Evolutionary conservation across 2,113 vertebrate genomes (phyloP), one percentile per base, ranked within the genome.

Genomic region (Carassius gibelio): DNA sequence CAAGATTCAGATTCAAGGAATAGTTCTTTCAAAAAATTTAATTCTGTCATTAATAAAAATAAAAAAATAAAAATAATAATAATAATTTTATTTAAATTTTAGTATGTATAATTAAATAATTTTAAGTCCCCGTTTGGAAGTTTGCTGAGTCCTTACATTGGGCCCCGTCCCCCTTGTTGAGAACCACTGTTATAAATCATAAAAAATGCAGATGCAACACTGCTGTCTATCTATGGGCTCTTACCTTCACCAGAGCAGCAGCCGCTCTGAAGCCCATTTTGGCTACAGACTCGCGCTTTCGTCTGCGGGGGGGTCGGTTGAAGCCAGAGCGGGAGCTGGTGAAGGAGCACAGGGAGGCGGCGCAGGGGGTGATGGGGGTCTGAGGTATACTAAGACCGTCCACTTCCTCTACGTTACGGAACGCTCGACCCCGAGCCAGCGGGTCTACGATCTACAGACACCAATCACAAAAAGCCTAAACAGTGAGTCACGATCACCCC

Each of bases 251-350:
- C 45, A 99, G 91, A 0, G 97, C 97, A 0, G 98, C 97, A 0
- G 98, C 98, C 0, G 97, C 98, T 84, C 98, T 95, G 93, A 99
- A 99, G 89, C 98, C 98, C 98, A 99, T 99, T 88, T 97, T 99
- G 86, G 98, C 98, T 17, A 99, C 98, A 0, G 98, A 99, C 79
- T 99, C 97, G 1, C 97, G 95, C 90, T 99, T 99, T 48, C 97
- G 95, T 69, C 96, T 91, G 0, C 96, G 96, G 0, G 97, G 98
- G 76, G 96, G 93, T 75, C 98, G 95, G 89, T 93, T 95, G 87
- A 98, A 96, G 79, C 97, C 98, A 0, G 97, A 99, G 90, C 98
- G 97, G 0, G 98, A 99, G 92, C 98, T 99, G 92, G 96, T 96
- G 95, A 98, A 97, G 91, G 98, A 99, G 93, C 97, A 99, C 74